Conservation (phyloP, 2,888 invertebrate genomes). For the Cryptocephalus primarius region DNA sequence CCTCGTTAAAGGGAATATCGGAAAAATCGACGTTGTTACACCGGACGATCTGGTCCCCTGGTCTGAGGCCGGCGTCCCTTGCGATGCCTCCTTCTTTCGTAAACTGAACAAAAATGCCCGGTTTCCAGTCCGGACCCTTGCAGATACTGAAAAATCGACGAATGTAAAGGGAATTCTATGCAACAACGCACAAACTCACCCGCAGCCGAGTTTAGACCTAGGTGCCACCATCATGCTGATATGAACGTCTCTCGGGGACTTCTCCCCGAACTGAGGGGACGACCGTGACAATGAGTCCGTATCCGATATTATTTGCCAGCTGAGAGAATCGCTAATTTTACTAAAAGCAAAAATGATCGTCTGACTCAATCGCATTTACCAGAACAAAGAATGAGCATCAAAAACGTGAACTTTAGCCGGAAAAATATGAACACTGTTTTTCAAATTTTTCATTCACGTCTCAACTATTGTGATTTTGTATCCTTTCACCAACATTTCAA, state of each 20-base stretch:
- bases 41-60: conserved; percentile 83
- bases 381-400: too few species aligned
- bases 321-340: conserved; percentile 62
- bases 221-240: conserved; percentile 73
- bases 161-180: neutral
- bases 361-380: neutral
- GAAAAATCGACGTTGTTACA: conserved; percentile 75
- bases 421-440: neutral
- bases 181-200: conserved; percentile 40
- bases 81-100: conserved; percentile 84
- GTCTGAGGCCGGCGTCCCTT: conserved; percentile 73
- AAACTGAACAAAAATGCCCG: conserved; percentile 82
- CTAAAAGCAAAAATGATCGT: conserved; percentile 35
- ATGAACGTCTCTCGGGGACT: conserved; percentile 51
- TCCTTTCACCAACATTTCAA: too few species aligned
- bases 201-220: conserved; percentile 74
- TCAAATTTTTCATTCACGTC: too few species aligned
- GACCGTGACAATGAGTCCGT: conserved; percentile 40
- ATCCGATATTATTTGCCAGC: conserved; percentile 72
- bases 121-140: conserved; percentile 77
- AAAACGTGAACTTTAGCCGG: too few species aligned
- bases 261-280: conserved; percentile 43
- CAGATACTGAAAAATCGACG: conserved; percentile 50
- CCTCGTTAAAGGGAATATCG: conserved; percentile 72
- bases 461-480: too few species aligned